phyloP scores from a whole-genome alignment of 2,797 vertebrate species.

The Holocentrus rufus region DNA sequence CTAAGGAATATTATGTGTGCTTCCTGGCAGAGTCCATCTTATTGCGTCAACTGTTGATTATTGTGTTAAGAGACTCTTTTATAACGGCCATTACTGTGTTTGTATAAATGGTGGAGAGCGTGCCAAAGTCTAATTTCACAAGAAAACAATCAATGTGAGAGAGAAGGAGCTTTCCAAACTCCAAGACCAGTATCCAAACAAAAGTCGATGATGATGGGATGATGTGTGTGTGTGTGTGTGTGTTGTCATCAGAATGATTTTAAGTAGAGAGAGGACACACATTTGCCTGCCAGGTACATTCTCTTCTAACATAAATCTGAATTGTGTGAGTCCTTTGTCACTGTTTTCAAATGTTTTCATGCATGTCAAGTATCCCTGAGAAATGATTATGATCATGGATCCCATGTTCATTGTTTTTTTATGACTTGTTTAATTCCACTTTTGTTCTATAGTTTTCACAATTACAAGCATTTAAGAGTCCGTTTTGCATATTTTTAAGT shows the following conservation, averaged over 20 bases:
- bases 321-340: not conserved
- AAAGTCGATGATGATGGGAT: not conserved
- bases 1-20: not conserved
- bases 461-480: too few species aligned
- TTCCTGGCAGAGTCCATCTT: constrained; percentile 12
- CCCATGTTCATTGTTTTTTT: too few species aligned
- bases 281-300: not conserved
- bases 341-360: not conserved
- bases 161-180: constrained; percentile 3
- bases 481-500: too few species aligned
- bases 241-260: too few species aligned
- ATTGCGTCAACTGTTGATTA: constrained; percentile 47
- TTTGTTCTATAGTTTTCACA: too few species aligned
- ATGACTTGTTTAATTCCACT: too few species aligned
- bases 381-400: not conserved
- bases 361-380: not conserved
- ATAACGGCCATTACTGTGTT: constrained; percentile 38
- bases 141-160: constrained; percentile 45
- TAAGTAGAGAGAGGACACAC: not conserved
- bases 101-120: constrained; percentile 34
- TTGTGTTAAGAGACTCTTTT: not conserved
- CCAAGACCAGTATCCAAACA: constrained; percentile 17
- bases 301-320: not conserved
- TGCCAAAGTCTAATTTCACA: constrained; percentile 39
- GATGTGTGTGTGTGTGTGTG: not conserved